A percentile compares a stretch with the other conserved stretches of the same genome.
Conservation (phyloP, 2,888 invertebrate species). For the Polymixis lichenea region DNA sequence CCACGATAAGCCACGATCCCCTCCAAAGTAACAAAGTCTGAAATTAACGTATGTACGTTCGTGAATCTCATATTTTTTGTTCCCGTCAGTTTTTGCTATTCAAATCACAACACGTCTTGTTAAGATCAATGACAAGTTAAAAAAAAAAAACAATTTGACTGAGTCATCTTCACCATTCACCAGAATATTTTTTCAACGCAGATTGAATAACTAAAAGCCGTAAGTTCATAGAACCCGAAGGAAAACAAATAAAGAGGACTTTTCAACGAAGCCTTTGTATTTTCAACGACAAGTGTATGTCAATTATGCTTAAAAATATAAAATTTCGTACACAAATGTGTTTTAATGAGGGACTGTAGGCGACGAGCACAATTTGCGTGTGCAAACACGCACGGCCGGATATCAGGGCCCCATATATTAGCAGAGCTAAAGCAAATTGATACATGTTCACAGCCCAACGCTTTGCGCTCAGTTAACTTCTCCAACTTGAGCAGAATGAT, state of each 20-base stretch:
- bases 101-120: conserved; percentile 36
- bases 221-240: conserved; percentile 35
- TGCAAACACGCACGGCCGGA: conserved; percentile 38
- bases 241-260: conserved; percentile 37
- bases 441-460: conserved; percentile 45
- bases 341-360: conserved; percentile 31
- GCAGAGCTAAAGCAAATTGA: conserved; percentile 53
- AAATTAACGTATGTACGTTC: neutral
- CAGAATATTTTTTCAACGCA: conserved; percentile 31
- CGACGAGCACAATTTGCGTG: conserved; percentile 54
- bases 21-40: neutral
- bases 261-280: conserved; percentile 47
- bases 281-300: conserved; percentile 57
- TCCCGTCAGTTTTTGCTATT: conserved; percentile 27
- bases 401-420: conserved; percentile 51
- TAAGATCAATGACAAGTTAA: conserved; percentile 1
- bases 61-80: conserved; percentile 25
- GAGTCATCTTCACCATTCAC: conserved; percentile 8
- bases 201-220: conserved; percentile 51
- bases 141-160: conserved; percentile 1
- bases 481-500: conserved; percentile 60
- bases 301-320: conserved; percentile 50
- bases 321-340: conserved; percentile 30
- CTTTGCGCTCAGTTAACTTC: conserved; percentile 63
- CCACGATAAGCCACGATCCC: neutral